These are phyloP conservation scores for Pedicia rivosa DNA, from an alignment of 2,888 invertebrate genomes.

Conservation along the genomic window DNA sequence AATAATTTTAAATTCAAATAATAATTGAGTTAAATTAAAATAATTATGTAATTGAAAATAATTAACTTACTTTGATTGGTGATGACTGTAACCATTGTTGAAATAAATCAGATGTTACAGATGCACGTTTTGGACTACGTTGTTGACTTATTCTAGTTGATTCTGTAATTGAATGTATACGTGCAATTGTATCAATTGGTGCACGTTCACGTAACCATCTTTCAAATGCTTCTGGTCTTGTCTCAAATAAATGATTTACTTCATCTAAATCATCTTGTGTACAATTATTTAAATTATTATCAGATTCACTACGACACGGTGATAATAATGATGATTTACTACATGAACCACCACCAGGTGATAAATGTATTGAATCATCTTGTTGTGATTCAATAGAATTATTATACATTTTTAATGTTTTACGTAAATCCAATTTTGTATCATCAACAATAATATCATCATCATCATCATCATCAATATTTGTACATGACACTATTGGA, in stretches of 20 bases:
- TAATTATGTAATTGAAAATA: slow-evolving; percentile 12
- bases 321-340: slow-evolving; percentile 2
- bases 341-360: background rate
- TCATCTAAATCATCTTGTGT: slow-evolving; percentile 24
- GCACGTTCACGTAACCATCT: slow-evolving; percentile 65
- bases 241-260: slow-evolving; percentile 33
- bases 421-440: too few species aligned
- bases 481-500: too few species aligned
- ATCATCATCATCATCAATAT: too few species aligned
- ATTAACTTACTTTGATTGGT: slow-evolving; percentile 45
- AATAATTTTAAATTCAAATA: too few species aligned
- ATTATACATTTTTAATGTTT: too few species aligned
- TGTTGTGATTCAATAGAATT: too few species aligned
- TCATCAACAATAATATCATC: too few species aligned
- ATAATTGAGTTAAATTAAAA: too few species aligned
- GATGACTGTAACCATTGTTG: slow-evolving; percentile 64
- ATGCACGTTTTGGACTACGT: slow-evolving; percentile 44
- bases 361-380: too few species aligned
- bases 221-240: slow-evolving; percentile 53
- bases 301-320: slow-evolving; percentile 1
- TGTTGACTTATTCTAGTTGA: slow-evolving; percentile 32
- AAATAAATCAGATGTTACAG: slow-evolving; percentile 70
- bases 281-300: background rate
- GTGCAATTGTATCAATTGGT: slow-evolving; percentile 43
- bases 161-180: slow-evolving; percentile 40